Base-by-base conservation (phyloP, 2,113 vertebrate genomes). In the Cyrtonyx montezumae region DNA sequence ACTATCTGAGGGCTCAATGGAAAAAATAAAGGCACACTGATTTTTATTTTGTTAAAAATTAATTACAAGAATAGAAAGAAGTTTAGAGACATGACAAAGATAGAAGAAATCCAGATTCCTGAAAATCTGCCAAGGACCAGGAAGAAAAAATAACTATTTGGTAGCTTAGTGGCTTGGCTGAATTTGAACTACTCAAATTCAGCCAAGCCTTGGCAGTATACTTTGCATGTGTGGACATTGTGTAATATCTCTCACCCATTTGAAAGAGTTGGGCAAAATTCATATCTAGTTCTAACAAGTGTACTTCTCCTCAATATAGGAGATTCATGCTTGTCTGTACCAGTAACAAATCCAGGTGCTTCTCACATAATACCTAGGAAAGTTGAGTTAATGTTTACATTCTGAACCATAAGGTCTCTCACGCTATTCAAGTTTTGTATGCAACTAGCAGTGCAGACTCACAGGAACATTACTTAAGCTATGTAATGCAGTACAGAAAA, bases 31-130 rank as follows among this genome's bases (percentile, higher is more conserved):
- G n/a, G 14, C 1, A 2, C 63, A 40, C 20, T 56, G 3, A 86
- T 94, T 91, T 91, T 62, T 2, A 71, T 79, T 88, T 91, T 88
- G 73, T 80, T 61, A 92, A 55, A 92, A 96, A 77, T 94, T 94
- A 94, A 90, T 25, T 61, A 43, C 85, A 81, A 61, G 28, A 82
- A 79, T 70, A 61, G 63, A 85, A 88, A 73, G 22, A 59, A 42
- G 12, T 74, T 87, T 73, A 76, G 78, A 91, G 43, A 28, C 36
- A 34, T 32, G 7, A 49, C 13, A 90, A 62, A 70, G 34, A 90
- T 45, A 36, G 36, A 96, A 93, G 73, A 93, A 91, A 81, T 87
- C 87, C 67, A 95, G 91, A 85, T 53, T 86, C 56, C 53, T 87
- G 65, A 90, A 95, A 94, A 81, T 40, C 70, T 93, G 85, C 88